Evolutionary conservation across 2,888 invertebrate genomes (phyloP), one percentile per base, ranked within the genome.

Genomic region (Leucoptera coffeella): DNA sequence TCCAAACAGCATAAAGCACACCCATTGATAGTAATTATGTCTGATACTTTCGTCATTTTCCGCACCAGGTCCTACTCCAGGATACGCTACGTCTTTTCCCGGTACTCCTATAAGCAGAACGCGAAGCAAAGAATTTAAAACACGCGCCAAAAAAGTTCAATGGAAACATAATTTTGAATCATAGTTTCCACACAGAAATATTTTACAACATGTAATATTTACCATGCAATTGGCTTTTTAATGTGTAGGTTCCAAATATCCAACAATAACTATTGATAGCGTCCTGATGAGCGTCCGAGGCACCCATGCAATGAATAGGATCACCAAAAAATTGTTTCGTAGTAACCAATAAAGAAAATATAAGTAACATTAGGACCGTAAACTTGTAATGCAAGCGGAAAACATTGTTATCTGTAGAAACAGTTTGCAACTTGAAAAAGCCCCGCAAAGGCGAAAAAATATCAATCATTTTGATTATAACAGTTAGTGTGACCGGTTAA

Each of bases 251-350:
- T 25, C 85, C 82, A 47, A 80, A 76, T 33, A 85, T 82, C 86
- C 86, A 87, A 53, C 87, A 88, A 48, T 78, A 86, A 28, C 80
- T 79, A 40, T 87, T 81, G 6, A 86, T 65, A 14, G 80, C 75
- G 26, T 80, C 78, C 32, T 69, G 73, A 26, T 78, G 72, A 29
- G 55, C 50, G 24, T 67, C 59, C 10, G 57, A 57, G 23, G 55
- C 53, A 21, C 69, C 62, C 46, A 79, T 72, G 49, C 90, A 90
- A 40, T 82, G 77, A 27, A 91, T 87, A 1, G 89, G 88, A 39
- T 89, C 85, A 1, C 89, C 89, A 40, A 89, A 87, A 57, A 86
- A 88, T 50, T 90, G 86, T 42, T 85, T 84, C 9, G 85, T 80
- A 13, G 85, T 83, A 23, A 90, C 76, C 39, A 89, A 48, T 39